Evolutionary conservation across 1,140 invertebrate genomes (phyloP).

Genomic region (Oreohelix idahoensis): DNA sequence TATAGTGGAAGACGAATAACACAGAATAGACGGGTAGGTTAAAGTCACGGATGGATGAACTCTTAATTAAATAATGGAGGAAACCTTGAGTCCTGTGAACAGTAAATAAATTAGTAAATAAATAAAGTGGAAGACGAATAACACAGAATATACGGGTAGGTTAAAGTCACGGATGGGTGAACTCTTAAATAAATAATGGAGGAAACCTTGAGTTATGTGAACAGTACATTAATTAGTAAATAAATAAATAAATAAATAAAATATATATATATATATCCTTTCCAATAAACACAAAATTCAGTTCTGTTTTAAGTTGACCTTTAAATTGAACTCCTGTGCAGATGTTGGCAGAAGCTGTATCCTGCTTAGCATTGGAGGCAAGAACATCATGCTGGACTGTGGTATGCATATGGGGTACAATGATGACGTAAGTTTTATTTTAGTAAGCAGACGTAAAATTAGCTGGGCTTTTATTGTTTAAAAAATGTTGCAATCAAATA

Average conservation of each 20-base stretch:
- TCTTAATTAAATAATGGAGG: too few species aligned
- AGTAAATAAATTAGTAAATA: too few species aligned
- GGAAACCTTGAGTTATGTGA: not conserved
- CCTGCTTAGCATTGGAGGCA: conserved; percentile 94
- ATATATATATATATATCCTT: not conserved
- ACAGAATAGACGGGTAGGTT: too few species aligned
- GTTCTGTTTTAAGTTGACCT: too few species aligned
- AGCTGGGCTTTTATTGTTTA: too few species aligned
- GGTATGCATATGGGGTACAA: conserved; percentile 99
- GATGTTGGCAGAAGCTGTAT: conserved; percentile 99
- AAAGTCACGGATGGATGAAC: too few species aligned
- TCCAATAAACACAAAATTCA: not conserved
- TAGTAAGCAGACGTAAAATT: too few species aligned
- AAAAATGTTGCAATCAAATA: too few species aligned
- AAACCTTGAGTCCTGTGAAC: too few species aligned
- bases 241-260: not conserved
- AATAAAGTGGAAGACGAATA: too few species aligned
- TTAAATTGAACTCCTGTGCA: conserved; percentile 36
- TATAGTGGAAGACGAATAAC: too few species aligned
- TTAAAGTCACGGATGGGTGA: not conserved
- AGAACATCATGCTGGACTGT: conserved; percentile 99
- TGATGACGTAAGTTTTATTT: conserved; percentile 85
- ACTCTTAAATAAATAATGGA: too few species aligned
- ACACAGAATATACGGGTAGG: not conserved
- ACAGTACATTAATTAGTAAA: not conserved